These are phyloP conservation scores for Drosophila sturtevanti DNA, from an alignment of 1,140 invertebrate genomes.

Conservation along the genomic window DNA sequence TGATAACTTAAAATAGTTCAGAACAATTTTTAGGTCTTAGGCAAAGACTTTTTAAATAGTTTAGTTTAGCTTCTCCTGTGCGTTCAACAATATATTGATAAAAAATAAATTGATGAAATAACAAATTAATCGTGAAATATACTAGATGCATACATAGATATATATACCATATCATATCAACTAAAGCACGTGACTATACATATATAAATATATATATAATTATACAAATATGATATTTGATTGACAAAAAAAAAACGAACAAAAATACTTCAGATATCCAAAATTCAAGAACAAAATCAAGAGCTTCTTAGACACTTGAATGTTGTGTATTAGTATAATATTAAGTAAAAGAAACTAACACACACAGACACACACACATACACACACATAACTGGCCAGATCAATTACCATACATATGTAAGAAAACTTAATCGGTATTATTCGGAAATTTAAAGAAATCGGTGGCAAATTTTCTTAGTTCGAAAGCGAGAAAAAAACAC, in stretches of 20 bases:
- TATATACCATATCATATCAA: not conserved
- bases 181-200: not conserved
- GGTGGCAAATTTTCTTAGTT: too few species aligned
- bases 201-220: not conserved
- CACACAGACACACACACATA: constrained; percentile 27
- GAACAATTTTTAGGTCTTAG: too few species aligned
- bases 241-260: not conserved
- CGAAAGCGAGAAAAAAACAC: too few species aligned
- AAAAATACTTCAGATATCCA: constrained; percentile 5
- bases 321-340: constrained; percentile 46
- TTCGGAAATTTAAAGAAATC: not conserved
- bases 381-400: constrained; percentile 8
- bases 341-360: constrained; percentile 4
- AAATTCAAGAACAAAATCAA: constrained; percentile 68
- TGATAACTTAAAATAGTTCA: too few species aligned
- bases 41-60: too few species aligned
- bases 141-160: constrained; percentile 13
- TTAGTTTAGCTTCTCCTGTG: too few species aligned
- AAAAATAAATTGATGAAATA: not conserved
- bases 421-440: not conserved
- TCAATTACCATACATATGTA: not conserved
- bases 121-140: not conserved
- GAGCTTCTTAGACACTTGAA: constrained; percentile 73
- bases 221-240: not conserved
- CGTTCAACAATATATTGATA: too few species aligned